Percentiles rank a stretch among this genome's conserved stretches.
Conservation (phyloP, 2,888 invertebrate species). For the Microctonus aethiopoides region DNA sequence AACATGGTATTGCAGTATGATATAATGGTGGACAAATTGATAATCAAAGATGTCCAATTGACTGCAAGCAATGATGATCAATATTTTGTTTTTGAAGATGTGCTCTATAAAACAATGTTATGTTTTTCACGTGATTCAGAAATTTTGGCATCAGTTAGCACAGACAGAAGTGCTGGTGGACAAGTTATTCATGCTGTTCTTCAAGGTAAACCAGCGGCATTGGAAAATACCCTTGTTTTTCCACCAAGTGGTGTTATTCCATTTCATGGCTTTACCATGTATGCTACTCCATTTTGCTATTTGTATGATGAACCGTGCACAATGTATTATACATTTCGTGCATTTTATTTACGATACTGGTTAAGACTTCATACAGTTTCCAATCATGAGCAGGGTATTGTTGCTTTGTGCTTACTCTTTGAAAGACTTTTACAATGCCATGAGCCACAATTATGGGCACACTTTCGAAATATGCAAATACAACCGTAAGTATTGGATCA, state of each 20-base stretch:
- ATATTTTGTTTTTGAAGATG: constrained; percentile 97
- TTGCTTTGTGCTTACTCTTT: constrained; percentile 88
- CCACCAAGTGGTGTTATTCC: constrained; percentile 96
- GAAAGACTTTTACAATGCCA: constrained; percentile 90
- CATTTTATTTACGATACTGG: constrained; percentile 92
- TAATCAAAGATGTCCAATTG: constrained; percentile 95
- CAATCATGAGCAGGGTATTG: constrained; percentile 92
- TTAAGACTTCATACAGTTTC: constrained; percentile 92
- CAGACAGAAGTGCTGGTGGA: constrained; percentile 66
- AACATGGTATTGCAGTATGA: constrained; percentile 87
- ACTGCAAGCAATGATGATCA: constrained; percentile 98
- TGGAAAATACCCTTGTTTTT: constrained; percentile 81
- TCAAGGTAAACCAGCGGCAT: constrained; percentile 76
- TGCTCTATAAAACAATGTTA: constrained; percentile 90
- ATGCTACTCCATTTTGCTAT: constrained; percentile 95
- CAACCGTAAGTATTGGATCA: constrained; percentile 97
- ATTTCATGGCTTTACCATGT: constrained; percentile 98
- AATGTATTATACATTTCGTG: constrained; percentile 89
- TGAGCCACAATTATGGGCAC: constrained; percentile 91
- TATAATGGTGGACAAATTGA: constrained; percentile 91
- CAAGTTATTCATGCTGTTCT: constrained; percentile 80
- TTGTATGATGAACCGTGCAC: constrained; percentile 88
- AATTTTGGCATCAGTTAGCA: constrained; percentile 78
- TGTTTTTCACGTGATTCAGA: constrained; percentile 92
- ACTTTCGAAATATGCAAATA: constrained; percentile 87